Evolutionary conservation across 2,888 invertebrate species (phyloP), one percentile per base, ranked within the genome.

Genomic region (Timandra comae): DNA sequence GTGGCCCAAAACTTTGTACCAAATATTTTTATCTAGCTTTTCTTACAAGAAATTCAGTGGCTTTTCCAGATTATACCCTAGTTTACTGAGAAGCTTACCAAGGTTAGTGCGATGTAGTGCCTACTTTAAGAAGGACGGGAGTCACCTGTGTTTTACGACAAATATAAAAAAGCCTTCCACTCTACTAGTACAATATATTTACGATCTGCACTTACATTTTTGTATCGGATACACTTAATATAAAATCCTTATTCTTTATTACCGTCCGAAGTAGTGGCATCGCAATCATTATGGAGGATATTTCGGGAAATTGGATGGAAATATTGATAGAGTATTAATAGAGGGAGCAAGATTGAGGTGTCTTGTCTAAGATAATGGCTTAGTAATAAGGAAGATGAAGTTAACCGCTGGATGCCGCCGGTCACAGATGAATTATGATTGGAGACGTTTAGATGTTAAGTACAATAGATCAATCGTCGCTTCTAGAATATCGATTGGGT

Each of bases 111-210:
- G 43, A 48, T 41, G 43, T 16, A 16, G 16, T 16, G 16, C 16
- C 16, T 16, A 16, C 16, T 3, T 16, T 16, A 16, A 16, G 4
- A 16, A 44, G 61, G 56, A 52, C 41, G 47, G 40, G 53, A 54
- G 52, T 44, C 72, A 65, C 61, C 69, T 75, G 74, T 60, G 60
- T 72, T 75, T 77, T 76, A 76, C 67, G 63, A 54, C 49, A 41
- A 55, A 64, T 69, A 72, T 72, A 75, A 72, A 72, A 74, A 69
- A 63, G 66, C 62, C 54, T 65, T 55, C 41, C 49, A 43, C 49
- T 49, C 47, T 51, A 54, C 57, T 55, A 53, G 49, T 50, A 54
- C 53, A 48, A 43, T 46, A 52, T 48, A 49, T 67, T 69, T 68
- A 67, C 59, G 62, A 60, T 47, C 46, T 44, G 33, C 44, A 46